A percentile compares a stretch with the other conserved stretches of the same genome.
These are phyloP conservation scores for Scaptomyza hsui DNA, from an alignment of 1,140 invertebrate species.

Conservation along the genomic window DNA sequence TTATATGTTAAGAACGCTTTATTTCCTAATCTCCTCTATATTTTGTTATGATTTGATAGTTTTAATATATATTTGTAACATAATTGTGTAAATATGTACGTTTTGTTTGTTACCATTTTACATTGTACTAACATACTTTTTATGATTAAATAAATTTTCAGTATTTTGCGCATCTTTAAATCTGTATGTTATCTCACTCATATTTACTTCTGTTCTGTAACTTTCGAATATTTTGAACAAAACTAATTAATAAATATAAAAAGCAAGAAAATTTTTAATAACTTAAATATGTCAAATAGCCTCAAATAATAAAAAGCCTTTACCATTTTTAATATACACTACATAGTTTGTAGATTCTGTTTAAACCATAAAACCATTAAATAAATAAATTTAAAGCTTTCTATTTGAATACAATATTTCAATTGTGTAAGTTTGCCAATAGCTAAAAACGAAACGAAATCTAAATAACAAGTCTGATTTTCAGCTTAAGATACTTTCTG, in stretches of 20 bases:
- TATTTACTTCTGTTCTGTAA: conserved; percentile 50
- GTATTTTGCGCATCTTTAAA: conserved; percentile 49
- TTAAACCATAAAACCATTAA: not conserved
- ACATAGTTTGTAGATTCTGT: conserved; percentile 10
- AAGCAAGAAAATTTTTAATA: not conserved
- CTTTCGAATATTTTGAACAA: conserved; percentile 24
- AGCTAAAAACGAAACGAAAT: too few species aligned
- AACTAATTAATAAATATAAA: conserved; percentile 17
- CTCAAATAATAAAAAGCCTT: conserved; percentile 9
- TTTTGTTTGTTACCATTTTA: conserved; percentile 45
- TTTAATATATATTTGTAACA: conserved; percentile 26
- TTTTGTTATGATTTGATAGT: too few species aligned
- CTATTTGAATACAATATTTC: too few species aligned
- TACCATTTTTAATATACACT: too few species aligned
- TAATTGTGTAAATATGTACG: conserved; percentile 21
- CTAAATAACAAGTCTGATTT: conserved; percentile 25
- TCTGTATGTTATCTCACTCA: conserved; percentile 67
- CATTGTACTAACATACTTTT: conserved; percentile 29
- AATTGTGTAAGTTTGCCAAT: too few species aligned
- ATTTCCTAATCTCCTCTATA: not conserved
- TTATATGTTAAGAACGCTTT: conserved; percentile 1
- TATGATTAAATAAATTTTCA: conserved; percentile 29
- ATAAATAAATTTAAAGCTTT: not conserved
- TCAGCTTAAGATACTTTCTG: conserved; percentile 29
- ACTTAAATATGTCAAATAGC: not conserved